These are phyloP conservation scores for Scaptomyza parva DNA, from an alignment of 2,888 invertebrate genomes.

Conservation along the genomic window DNA sequence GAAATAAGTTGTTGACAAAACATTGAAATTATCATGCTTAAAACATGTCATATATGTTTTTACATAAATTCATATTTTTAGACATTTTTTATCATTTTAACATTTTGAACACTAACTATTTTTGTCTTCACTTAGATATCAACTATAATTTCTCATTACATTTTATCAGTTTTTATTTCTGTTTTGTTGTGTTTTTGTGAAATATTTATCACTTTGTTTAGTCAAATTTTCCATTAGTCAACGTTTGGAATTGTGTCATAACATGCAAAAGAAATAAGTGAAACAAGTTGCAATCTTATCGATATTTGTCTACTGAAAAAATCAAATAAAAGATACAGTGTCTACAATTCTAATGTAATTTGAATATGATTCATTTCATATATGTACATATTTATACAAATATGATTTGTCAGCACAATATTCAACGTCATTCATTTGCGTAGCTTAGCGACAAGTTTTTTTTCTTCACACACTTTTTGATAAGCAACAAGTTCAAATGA, in stretches of 20 bases:
- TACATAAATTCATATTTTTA: neutral
- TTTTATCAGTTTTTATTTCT: neutral
- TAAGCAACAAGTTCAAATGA: slow-evolving; percentile 25
- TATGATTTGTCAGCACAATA: slow-evolving; percentile 29
- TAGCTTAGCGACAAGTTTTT: slow-evolving; percentile 19
- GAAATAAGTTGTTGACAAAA: too few relatives aligned
- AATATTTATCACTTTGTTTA: slow-evolving; percentile 4
- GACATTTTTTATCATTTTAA: neutral
- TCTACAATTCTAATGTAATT: slow-evolving; percentile 36
- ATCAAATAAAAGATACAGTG: slow-evolving; percentile 1
- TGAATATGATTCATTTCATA: slow-evolving; percentile 52
- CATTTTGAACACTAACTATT: too few relatives aligned
- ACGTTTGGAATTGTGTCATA: slow-evolving; percentile 16
- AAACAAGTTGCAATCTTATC: slow-evolving; percentile 42
- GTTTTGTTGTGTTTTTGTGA: neutral
- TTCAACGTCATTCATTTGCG: slow-evolving; percentile 29
- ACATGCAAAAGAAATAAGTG: neutral
- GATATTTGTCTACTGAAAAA: slow-evolving; percentile 11
- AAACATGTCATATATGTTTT: neutral
- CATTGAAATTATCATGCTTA: too few relatives aligned
- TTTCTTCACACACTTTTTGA: slow-evolving; percentile 9
- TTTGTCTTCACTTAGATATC: neutral
- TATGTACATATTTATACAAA: too few relatives aligned
- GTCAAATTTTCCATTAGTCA: slow-evolving; percentile 29
- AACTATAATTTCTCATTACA: too few relatives aligned